Percentiles rank a stretch among this genome's conserved stretches.
These are phyloP conservation scores for Elgaria multicarinata DNA, from an alignment of 2,113 vertebrate species.

Conservation along the genomic window DNA sequence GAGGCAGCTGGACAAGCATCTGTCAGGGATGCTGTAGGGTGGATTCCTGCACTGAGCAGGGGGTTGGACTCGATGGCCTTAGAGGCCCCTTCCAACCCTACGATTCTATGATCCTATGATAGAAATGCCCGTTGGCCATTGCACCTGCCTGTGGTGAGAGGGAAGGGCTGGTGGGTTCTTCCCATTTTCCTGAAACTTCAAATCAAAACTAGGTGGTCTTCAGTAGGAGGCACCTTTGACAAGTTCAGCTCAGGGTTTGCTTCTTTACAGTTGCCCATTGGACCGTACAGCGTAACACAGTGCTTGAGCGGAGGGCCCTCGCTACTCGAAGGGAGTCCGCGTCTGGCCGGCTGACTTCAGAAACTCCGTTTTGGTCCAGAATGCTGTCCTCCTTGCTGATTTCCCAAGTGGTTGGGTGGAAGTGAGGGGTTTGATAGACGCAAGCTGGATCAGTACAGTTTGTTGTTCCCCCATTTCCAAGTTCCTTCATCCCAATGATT, in stretches of 20 bases:
- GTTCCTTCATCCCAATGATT: constrained; percentile 54
- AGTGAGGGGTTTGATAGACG: neutral
- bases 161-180: neutral
- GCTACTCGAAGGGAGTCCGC: neutral
- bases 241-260: too few species aligned
- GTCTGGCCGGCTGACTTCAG: neutral
- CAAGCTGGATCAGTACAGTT: neutral
- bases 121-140: neutral
- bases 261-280: neutral
- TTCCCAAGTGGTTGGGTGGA: constrained; percentile 15
- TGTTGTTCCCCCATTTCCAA: constrained; percentile 23
- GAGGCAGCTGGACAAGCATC: too few species aligned
- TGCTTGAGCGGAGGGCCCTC: neutral
- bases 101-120: too few species aligned
- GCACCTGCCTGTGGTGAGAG: too few species aligned
- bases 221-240: neutral
- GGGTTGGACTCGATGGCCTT: too few species aligned
- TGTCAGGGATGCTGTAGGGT: too few species aligned
- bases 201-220: neutral
- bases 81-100: too few species aligned
- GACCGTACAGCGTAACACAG: neutral
- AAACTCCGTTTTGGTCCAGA: neutral
- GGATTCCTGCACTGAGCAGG: too few species aligned
- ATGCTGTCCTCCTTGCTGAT: neutral
- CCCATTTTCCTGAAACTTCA: neutral